Conservation (phyloP, 2,888 invertebrate genomes). For the Agrotis puta region DNA sequence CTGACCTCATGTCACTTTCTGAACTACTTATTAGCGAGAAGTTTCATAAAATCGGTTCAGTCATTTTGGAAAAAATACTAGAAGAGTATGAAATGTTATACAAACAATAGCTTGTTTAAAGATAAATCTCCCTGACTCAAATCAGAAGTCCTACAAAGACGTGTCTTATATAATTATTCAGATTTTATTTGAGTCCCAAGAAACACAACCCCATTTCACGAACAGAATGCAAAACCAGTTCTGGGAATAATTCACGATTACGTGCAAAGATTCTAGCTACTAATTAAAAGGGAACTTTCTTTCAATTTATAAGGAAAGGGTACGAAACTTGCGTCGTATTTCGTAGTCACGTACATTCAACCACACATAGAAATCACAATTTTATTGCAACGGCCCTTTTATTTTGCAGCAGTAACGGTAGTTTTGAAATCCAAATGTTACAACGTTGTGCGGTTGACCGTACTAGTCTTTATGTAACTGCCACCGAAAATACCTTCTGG, state of each 20-base stretch:
- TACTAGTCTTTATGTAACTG: constrained; percentile 50
- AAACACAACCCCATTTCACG: background rate
- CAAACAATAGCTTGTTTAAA: background rate
- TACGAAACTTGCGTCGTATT: constrained; percentile 26
- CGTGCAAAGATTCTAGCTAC: constrained; percentile 8
- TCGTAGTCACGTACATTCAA: constrained; percentile 12
- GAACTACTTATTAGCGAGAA: too few relatives aligned
- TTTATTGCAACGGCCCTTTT: background rate
- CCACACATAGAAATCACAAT: background rate
- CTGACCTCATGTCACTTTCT: too few relatives aligned
- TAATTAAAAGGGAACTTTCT: constrained; percentile 35
- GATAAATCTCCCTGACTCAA: background rate
- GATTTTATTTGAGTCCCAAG: background rate
- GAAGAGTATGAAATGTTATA: too few relatives aligned
- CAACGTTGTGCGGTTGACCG: background rate
- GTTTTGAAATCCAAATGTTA: background rate
- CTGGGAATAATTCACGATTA: background rate
- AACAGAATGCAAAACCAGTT: constrained; percentile 3
- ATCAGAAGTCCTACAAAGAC: background rate
- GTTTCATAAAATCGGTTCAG: too few relatives aligned
- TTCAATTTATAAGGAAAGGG: constrained; percentile 33
- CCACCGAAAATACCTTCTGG: constrained; percentile 47
- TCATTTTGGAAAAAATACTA: too few relatives aligned
- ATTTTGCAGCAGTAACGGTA: background rate
- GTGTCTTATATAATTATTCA: background rate